phyloP scores from a whole-genome alignment of 2,113 vertebrate genomes.

The Pan paniscus region DNA sequence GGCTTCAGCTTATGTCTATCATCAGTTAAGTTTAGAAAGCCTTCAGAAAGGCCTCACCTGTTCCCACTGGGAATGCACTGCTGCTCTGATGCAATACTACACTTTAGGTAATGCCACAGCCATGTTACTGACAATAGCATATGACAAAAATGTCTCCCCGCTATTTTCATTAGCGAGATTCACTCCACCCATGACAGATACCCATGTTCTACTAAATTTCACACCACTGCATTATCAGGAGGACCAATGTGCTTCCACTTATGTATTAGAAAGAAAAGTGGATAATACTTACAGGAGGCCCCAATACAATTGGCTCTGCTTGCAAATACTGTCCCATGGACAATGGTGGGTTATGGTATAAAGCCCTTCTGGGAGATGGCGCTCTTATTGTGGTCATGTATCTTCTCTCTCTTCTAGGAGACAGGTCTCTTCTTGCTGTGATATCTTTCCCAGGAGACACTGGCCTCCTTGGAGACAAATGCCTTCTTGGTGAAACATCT shows the following conservation, averaged over 20 bases:
- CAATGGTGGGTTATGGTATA: conserved; percentile 90
- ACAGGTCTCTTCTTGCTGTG: conserved; percentile 90
- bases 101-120: not conserved
- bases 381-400: conserved; percentile 89
- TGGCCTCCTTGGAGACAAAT: conserved; percentile 89
- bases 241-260: not conserved
- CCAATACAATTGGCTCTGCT: conserved; percentile 86
- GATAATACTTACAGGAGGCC: conserved; percentile 86
- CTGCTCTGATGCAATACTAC: not conserved
- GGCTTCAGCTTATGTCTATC: not conserved
- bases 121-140: not conserved
- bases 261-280: not conserved
- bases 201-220: not conserved
- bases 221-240: not conserved
- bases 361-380: conserved; percentile 92
- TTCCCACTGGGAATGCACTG: not conserved
- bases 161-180: conserved; percentile 10
- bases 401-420: conserved; percentile 92
- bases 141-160: not conserved
- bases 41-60: not conserved
- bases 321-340: conserved; percentile 90
- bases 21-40: conserved; percentile 17
- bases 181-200: not conserved
- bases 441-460: conserved; percentile 91
- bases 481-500: conserved; percentile 91